A percentile compares a stretch with the other conserved stretches of the same genome.
These are phyloP conservation scores for Cinclus mexicanus DNA, from an alignment of 2,113 vertebrate species.

Conservation along the genomic window DNA sequence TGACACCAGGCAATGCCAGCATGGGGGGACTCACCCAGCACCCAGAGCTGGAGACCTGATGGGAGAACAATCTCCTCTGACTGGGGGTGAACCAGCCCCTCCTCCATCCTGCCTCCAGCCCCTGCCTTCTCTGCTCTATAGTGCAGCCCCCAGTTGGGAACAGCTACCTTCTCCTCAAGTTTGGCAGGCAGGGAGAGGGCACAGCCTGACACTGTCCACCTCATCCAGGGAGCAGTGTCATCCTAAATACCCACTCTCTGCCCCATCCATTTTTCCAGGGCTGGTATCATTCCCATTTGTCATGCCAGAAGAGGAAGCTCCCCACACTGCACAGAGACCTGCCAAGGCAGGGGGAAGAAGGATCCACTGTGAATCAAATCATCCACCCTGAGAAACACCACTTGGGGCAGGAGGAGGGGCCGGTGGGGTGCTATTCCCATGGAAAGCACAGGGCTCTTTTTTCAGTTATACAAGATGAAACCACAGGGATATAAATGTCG, in stretches of 20 bases:
- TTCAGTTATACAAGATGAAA: conserved; percentile 29
- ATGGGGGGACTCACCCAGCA: background rate
- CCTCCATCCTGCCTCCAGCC: background rate
- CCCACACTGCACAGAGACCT: background rate
- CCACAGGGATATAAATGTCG: conserved; percentile 60
- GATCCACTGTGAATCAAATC: background rate
- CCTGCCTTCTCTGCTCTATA: background rate
- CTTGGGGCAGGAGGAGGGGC: background rate
- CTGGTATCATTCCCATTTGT: background rate
- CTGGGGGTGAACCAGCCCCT: background rate
- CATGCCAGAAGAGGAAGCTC: background rate
- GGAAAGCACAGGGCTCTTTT: conserved; percentile 46
- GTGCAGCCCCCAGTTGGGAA: background rate
- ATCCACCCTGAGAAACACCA: background rate
- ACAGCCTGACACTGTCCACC: background rate
- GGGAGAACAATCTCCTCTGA: background rate
- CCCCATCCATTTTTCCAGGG: background rate
- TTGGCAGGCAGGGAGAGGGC: background rate
- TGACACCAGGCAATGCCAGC: background rate
- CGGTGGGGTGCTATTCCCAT: conserved; percentile 29
- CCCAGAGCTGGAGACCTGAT: background rate
- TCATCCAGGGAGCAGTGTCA: background rate
- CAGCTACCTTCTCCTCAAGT: background rate
- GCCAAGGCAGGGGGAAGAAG: background rate
- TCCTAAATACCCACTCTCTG: background rate